Conservation (phyloP, 2,888 invertebrate genomes). For the Melolontha melolontha region DNA sequence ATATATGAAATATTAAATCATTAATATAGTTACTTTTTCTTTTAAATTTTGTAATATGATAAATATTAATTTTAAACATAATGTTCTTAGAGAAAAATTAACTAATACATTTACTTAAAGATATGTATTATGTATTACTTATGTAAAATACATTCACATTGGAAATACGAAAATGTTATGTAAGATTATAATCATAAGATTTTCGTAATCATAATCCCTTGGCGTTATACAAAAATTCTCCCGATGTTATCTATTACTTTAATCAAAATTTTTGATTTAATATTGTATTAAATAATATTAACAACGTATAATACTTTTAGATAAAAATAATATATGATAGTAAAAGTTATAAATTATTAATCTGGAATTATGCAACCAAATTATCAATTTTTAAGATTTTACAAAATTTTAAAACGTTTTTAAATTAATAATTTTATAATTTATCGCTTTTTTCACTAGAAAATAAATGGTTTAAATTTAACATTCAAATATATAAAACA, state of each 20-base stretch:
- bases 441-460: too few species aligned
- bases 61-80: too few species aligned
- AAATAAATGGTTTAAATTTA: too few species aligned
- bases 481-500: too few species aligned
- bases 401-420: background rate
- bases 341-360: background rate
- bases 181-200: constrained; percentile 29
- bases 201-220: constrained; percentile 24
- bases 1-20: too few species aligned
- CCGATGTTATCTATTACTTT: background rate
- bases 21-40: too few species aligned
- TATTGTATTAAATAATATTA: background rate
- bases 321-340: constrained; percentile 2
- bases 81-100: too few species aligned
- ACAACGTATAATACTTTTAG: constrained; percentile 1
- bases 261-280: constrained; percentile 22
- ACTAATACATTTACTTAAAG: too few species aligned
- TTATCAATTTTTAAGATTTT: background rate
- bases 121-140: too few species aligned
- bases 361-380: constrained; percentile 25
- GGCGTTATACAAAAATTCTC: background rate
- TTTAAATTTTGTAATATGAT: too few species aligned
- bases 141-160: too few species aligned
- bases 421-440: background rate
- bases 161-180: background rate